Evolutionary conservation across 2,113 vertebrate genomes (phyloP), one percentile per base, ranked within the genome.

Genomic region (Galbula dea): DNA sequence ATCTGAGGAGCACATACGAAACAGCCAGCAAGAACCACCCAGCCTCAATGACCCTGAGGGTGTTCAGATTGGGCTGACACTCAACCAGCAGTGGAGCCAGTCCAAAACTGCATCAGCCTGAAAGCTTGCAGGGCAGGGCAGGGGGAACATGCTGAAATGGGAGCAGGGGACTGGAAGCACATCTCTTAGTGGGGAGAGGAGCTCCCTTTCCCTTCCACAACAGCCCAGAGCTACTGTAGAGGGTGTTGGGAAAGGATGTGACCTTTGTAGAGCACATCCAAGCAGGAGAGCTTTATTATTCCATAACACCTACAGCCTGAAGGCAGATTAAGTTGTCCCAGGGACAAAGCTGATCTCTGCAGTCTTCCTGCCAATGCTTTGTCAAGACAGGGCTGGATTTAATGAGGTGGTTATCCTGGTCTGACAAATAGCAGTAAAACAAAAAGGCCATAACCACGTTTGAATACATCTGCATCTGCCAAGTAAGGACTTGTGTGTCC

Each of bases 311-410:
- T 77, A 75, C 49, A 75, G 75, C 86, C 78, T 65, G 49, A 29
- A 91, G 92, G 71, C 43, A 89, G 86, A 95, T 81, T 51, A 81
- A 81, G 37, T 19, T 75, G 90, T 94, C 92, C 62, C 57, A 77
- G 79, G 71, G 81, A 91, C 94, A 96, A 93, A 96, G 86, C 81
- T 93, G 93, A 90, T 90, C 72, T 92, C 68, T 77, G 90, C 91
- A 89, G 43, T 83, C 84, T 73, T 46, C 6, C 46, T 89, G 83
- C 83, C 86, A 89, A 75, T 32, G 67, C 76, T 93, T 68, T 67
- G 89, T 86, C 59, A 84, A 83, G 86, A 67, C 79, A 84, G 69
- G 37, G 59, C 1, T 84, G 88, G 72, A 62, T 95, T 93, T 96
- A 96, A 95, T 82, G 75, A 92, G 57, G 48, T 80, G 59, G 88